Percentiles rank a stretch among this genome's conserved stretches.
These are phyloP conservation scores for Pantelozetes paolii DNA, from an alignment of 2,888 invertebrate genomes.

Conservation along the genomic window DNA sequence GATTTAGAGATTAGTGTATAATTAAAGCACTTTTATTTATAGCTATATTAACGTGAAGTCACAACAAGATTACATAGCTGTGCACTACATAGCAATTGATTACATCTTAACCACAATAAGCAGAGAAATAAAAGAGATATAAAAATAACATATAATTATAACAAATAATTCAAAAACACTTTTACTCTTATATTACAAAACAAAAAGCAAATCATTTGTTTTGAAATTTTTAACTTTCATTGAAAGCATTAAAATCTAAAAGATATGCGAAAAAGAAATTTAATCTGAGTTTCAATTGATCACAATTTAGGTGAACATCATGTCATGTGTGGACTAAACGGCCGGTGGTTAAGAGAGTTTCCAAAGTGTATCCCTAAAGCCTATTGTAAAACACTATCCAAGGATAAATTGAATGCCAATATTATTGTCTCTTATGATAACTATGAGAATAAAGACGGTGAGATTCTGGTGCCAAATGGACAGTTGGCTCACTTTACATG, in stretches of 20 bases:
- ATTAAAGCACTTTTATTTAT: too few relatives aligned
- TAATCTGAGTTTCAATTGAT: neutral
- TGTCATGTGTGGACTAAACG: constrained; percentile 18
- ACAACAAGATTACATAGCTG: too few relatives aligned
- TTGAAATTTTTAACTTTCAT: too few relatives aligned
- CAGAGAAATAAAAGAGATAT: neutral
- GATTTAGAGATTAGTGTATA: too few relatives aligned
- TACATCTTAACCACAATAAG: too few relatives aligned
- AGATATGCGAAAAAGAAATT: too few relatives aligned
- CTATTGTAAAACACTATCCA: neutral
- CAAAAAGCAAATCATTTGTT: too few relatives aligned
- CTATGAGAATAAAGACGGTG: neutral
- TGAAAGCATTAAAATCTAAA: too few relatives aligned
- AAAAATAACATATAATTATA: neutral
- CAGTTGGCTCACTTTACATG: neutral
- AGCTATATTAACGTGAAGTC: too few relatives aligned
- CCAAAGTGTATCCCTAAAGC: neutral
- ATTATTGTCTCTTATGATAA: neutral
- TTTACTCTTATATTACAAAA: neutral
- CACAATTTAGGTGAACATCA: neutral
- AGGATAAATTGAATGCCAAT: neutral
- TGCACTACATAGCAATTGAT: too few relatives aligned
- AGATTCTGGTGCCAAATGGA: neutral
- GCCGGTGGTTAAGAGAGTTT: constrained; percentile 17
- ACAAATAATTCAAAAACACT: neutral